Percentiles rank a stretch among this genome's conserved stretches.
Conservation (phyloP, 2,113 vertebrate genomes). For the Hassar affinis region DNA sequence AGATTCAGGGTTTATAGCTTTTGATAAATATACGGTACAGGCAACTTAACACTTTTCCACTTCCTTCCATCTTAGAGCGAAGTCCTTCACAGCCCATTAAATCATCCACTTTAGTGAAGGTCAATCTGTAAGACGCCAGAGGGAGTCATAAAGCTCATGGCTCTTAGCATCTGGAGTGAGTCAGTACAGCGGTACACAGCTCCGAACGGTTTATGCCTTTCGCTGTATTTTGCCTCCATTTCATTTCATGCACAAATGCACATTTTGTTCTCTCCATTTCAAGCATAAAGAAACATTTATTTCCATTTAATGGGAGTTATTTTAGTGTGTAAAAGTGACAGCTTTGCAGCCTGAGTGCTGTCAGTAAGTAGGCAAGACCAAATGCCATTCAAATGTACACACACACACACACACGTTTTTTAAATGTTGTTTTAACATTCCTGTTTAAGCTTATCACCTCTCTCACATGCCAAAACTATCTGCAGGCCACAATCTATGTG, state of each 20-base stretch:
- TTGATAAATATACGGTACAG: slow-evolving; percentile 39
- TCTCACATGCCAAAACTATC: neutral
- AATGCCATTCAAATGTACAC: slow-evolving; percentile 4
- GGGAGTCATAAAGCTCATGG: slow-evolving; percentile 46
- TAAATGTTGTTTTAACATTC: too few relatives aligned
- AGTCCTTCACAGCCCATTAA: slow-evolving; percentile 55
- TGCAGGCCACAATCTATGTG: neutral
- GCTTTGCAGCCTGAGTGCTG: slow-evolving; percentile 31
- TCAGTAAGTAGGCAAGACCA: neutral
- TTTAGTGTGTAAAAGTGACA: slow-evolving; percentile 20
- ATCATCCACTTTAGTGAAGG: slow-evolving; percentile 45
- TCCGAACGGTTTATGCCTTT: slow-evolving; percentile 1
- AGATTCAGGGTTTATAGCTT: slow-evolving; percentile 45
- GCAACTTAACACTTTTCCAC: slow-evolving; percentile 42
- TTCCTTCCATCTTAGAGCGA: slow-evolving; percentile 44
- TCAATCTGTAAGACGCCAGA: slow-evolving; percentile 38
- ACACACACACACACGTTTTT: neutral
- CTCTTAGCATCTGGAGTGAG: slow-evolving; percentile 22
- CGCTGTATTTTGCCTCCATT: slow-evolving; percentile 39
- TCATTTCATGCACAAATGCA: slow-evolving; percentile 36
- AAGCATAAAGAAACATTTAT: slow-evolving; percentile 36
- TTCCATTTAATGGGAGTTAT: slow-evolving; percentile 19
- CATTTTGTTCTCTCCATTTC: slow-evolving; percentile 36
- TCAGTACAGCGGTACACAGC: neutral
- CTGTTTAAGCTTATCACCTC: neutral